These are phyloP conservation scores for Progne subis DNA, from an alignment of 2,113 vertebrate genomes.

Conservation along the genomic window DNA sequence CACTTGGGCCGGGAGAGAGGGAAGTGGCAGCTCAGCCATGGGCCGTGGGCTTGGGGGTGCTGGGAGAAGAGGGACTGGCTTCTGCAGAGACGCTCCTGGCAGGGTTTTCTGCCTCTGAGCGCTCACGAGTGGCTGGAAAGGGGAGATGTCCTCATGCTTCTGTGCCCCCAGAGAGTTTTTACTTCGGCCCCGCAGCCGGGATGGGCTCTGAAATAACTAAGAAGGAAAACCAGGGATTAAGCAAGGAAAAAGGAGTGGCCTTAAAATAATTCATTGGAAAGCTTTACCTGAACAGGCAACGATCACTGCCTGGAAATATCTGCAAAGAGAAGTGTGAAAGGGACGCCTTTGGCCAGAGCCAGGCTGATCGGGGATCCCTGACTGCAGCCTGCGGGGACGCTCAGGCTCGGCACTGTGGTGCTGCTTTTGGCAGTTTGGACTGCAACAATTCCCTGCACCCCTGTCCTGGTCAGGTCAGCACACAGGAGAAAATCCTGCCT, in stretches of 20 bases:
- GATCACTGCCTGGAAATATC: background rate
- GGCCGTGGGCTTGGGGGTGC: background rate
- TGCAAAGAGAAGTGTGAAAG: background rate
- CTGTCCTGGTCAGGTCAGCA: background rate
- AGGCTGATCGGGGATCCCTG: background rate
- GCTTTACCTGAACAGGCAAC: background rate
- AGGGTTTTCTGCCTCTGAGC: background rate
- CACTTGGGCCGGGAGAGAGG: background rate
- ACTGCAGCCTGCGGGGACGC: background rate
- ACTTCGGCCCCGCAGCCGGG: fast-evolving
- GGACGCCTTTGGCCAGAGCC: background rate
- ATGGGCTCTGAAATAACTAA: background rate
- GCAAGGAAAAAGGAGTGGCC: background rate
- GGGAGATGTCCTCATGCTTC: background rate
- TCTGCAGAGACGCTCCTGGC: background rate
- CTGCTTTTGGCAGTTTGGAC: fast-evolving
- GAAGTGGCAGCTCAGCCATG: background rate
- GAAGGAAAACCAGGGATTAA: background rate
- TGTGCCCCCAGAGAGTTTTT: background rate
- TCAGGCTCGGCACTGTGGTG: background rate
- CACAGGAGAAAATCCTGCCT: background rate
- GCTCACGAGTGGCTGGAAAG: background rate
- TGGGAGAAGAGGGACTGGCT: background rate
- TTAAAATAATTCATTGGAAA: background rate
- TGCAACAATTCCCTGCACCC: background rate